Conservation (phyloP, 64 coral and sea anemone species). For the Porites lutea region DNA sequence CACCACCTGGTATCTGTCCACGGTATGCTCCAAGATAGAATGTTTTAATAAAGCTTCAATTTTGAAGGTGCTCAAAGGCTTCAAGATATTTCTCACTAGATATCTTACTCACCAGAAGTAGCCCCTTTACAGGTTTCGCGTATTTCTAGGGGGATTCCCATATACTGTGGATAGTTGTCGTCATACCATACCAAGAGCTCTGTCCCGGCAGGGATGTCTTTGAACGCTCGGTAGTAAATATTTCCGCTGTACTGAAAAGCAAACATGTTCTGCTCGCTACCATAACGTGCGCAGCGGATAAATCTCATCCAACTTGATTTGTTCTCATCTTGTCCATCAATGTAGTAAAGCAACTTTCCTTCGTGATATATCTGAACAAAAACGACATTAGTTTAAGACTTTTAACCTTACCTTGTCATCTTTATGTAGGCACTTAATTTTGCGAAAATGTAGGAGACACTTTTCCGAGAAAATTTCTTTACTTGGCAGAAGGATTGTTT, state of each 20-base stretch:
- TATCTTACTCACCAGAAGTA: not conserved
- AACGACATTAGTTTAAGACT: not conserved
- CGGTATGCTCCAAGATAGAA: too few relatives aligned
- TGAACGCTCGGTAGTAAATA: constrained; percentile 63
- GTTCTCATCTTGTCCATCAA: constrained; percentile 67
- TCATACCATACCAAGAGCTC: constrained; percentile 80
- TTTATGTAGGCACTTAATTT: too few relatives aligned
- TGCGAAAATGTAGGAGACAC: too few relatives aligned
- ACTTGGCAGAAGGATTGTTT: too few relatives aligned
- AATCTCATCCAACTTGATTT: constrained; percentile 73
- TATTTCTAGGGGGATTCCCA: constrained; percentile 75
- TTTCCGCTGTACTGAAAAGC: constrained; percentile 68
- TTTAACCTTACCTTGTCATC: not conserved
- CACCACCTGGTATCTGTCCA: too few relatives aligned
- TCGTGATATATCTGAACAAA: constrained; percentile 62
- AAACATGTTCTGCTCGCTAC: constrained; percentile 62
- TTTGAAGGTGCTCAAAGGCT: too few relatives aligned
- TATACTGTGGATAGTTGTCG: constrained; percentile 58
- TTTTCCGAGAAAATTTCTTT: too few relatives aligned
- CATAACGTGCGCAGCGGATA: constrained; percentile 37
- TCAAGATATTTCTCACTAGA: not conserved
- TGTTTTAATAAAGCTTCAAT: not conserved
- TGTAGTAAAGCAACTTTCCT: constrained; percentile 55
- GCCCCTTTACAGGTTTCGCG: not conserved
- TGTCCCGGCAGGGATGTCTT: constrained; percentile 31